Evolutionary conservation across 2,113 vertebrate species (phyloP).

Genomic region (Hippoglossus stenolepis): DNA sequence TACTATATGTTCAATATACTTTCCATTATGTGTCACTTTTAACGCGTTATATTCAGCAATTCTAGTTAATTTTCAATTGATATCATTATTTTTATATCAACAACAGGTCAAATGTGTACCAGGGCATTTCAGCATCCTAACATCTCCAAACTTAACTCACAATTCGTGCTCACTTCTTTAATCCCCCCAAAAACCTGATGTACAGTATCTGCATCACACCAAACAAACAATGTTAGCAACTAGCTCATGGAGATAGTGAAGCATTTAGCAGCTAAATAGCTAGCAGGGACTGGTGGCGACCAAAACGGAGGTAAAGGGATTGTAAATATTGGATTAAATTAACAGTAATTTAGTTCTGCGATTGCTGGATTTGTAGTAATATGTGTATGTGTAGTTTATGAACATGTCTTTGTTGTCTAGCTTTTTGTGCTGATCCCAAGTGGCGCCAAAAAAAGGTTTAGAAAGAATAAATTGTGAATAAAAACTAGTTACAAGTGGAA

Average conservation of each 20-base stretch:
- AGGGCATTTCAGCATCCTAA: too few relatives aligned
- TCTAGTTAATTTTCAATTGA: background rate
- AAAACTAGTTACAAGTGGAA: slow-evolving; percentile 16
- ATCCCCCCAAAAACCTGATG: too few relatives aligned
- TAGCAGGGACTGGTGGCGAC: background rate
- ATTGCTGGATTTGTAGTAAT: background rate
- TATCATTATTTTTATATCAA: too few relatives aligned
- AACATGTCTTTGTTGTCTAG: background rate
- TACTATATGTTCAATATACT: background rate
- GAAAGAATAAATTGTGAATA: background rate
- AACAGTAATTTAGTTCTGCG: background rate
- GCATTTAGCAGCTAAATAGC: too few relatives aligned
- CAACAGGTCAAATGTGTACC: too few relatives aligned
- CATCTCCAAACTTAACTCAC: too few relatives aligned
- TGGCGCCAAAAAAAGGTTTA: background rate
- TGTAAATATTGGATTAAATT: background rate
- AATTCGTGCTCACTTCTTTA: too few relatives aligned
- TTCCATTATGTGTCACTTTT: background rate
- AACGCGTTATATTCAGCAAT: background rate
- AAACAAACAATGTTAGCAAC: too few relatives aligned
- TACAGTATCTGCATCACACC: too few relatives aligned
- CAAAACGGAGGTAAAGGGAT: background rate
- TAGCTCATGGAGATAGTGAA: too few relatives aligned
- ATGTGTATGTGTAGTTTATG: background rate
- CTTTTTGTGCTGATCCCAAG: background rate